Evolutionary conservation across 2,797 vertebrate genomes (phyloP), one percentile per base, ranked within the genome.

Genomic region (Lophotriccus pileatus): DNA sequence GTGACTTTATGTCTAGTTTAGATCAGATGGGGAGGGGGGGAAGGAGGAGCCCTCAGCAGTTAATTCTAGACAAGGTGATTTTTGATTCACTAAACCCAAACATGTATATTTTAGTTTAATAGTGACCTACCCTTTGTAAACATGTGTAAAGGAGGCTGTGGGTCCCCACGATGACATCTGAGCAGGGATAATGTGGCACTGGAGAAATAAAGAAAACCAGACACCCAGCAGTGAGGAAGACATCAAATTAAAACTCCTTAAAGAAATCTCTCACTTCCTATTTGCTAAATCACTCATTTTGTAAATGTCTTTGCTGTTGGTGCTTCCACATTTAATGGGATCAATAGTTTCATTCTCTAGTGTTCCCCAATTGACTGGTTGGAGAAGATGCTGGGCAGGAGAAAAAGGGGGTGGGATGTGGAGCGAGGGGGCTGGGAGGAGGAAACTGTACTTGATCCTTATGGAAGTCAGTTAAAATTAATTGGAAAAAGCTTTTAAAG

Each of bases 401-500:
- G 76, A 90, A 60, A 56, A 93, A 92, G 25, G 81, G 96, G 86
- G 91, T 60, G 91, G 94, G 90, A 72, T 91, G 43, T 89, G 94
- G 84, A 95, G 69, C 1, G 80, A 91, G 85, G 74, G 93, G 96
- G 44, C 55, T 97, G 94, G 92, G 91, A 93, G 93, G 96, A 97
- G 97, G 95, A 97, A 97, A 93, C 97, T 95, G 97, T 97, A 93
- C 97, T 98, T 97, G 98, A 98, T 98, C 98, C 98, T 98, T 97
- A 97, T 98, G 97, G 96, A 98, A 98, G 97, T 97, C 98, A 97
- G 98, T 98, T 98, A 98, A 98, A 98, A 98, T 98, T 98, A 98
- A 98, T 98, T 98, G 97, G 97, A 98, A 98, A 98, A 98, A 98
- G 98, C 98, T 98, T 98, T 98, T 98, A 98, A 97, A 98, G 98